Conservation (phyloP, 2,888 invertebrate genomes). For the Drosophila limbata region DNA sequence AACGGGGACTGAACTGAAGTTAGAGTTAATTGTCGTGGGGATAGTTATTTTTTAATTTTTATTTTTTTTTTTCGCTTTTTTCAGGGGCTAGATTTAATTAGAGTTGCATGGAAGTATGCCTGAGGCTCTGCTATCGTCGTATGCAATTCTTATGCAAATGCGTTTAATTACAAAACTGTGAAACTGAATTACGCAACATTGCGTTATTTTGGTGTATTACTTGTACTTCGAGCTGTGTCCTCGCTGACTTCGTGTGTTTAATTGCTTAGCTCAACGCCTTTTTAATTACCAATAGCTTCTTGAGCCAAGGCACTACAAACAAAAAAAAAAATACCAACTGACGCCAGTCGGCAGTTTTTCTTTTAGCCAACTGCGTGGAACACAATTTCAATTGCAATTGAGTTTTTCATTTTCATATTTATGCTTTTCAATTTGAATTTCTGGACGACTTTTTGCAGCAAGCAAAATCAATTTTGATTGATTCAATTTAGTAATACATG, state of each 20-base stretch:
- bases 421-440: constrained; percentile 77
- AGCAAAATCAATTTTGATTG: constrained; percentile 83
- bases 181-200: constrained; percentile 79
- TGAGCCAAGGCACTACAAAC: constrained; percentile 7
- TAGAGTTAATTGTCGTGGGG: constrained; percentile 40
- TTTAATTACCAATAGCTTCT: constrained; percentile 62
- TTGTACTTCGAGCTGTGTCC: constrained; percentile 8
- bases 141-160: constrained; percentile 81
- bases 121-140: constrained; percentile 38
- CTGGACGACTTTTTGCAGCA: constrained; percentile 54
- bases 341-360: constrained; percentile 42
- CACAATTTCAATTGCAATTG: constrained; percentile 38
- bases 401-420: constrained; percentile 37
- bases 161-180: constrained; percentile 84
- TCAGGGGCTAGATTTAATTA: constrained; percentile 63
- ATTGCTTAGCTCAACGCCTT: constrained; percentile 76
- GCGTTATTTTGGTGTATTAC: constrained; percentile 75
- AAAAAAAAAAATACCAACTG: constrained; percentile 32
- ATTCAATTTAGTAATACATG: constrained; percentile 80
- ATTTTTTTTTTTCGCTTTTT: background rate
- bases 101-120: constrained; percentile 77
- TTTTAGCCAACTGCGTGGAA: constrained; percentile 2
- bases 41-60: constrained; percentile 1
- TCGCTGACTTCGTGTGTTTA: constrained; percentile 72
- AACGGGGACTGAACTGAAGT: background rate